Evolutionary conservation across 2,888 invertebrate genomes (phyloP).

Genomic region (Rhopalosiphum nymphaeae): DNA sequence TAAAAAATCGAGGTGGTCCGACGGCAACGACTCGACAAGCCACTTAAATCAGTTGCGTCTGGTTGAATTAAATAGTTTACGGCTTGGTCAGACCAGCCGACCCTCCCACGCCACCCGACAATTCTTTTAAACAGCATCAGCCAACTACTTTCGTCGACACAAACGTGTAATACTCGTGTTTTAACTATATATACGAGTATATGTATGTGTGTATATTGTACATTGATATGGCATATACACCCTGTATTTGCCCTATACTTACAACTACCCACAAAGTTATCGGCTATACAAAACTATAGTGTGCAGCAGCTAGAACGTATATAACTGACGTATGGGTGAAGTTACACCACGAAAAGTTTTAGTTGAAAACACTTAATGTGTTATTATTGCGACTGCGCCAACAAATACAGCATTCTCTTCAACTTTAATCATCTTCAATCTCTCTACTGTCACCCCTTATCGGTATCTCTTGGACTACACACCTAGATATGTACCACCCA

Average conservation of each 20-base stretch:
- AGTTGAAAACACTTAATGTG: slow-evolving; percentile 57
- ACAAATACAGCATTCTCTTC: background rate
- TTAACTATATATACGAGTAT: background rate
- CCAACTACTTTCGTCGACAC: background rate
- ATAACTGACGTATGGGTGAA: background rate
- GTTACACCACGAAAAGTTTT: slow-evolving; percentile 41
- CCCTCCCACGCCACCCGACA: no score
- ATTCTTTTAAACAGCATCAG: background rate
- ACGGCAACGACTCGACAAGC: background rate
- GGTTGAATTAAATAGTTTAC: slow-evolving; percentile 8
- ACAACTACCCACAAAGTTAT: background rate
- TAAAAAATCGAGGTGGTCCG: background rate
- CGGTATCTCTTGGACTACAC: background rate
- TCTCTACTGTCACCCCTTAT: background rate
- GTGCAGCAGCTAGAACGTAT: background rate
- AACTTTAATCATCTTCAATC: background rate
- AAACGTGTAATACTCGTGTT: background rate
- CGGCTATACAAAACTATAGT: background rate
- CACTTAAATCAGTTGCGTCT: slow-evolving; percentile 33
- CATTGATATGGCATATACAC: background rate
- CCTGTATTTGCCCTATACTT: background rate
- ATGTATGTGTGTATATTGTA: background rate
- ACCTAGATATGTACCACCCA: background rate
- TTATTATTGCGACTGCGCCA: slow-evolving; percentile 29
- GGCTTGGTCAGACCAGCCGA: background rate